A percentile compares a stretch with the other conserved stretches of the same genome.
phyloP scores from a whole-genome alignment of 2,888 invertebrate genomes.

The Machimus rusticus region DNA sequence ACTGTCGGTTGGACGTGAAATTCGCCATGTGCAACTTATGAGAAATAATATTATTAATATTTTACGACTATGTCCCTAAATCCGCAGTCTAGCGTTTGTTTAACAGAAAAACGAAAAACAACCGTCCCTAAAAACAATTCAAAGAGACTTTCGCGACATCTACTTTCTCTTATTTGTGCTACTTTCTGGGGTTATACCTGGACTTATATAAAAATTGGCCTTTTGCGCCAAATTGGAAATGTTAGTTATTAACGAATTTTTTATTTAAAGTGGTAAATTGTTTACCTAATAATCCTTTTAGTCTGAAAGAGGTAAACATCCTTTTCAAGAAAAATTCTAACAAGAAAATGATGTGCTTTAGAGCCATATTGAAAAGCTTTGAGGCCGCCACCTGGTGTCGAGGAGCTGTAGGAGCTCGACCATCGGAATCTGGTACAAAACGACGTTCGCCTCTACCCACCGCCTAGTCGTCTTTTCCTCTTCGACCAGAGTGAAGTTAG shows the following conservation, averaged over 20 bases:
- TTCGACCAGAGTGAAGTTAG: slow-evolving; percentile 11
- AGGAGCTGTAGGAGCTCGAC: not conserved
- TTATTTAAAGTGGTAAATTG: not conserved
- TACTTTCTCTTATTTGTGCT: not conserved
- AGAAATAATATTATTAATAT: no score
- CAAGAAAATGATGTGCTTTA: not conserved
- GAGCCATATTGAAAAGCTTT: not conserved
- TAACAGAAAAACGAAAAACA: no score
- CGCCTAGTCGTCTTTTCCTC: not conserved
- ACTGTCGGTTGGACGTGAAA: no score
- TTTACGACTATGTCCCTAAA: no score
- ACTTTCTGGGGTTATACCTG: not conserved
- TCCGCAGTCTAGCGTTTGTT: no score
- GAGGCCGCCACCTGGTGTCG: not conserved
- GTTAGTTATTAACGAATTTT: not conserved
- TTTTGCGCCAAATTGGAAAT: not conserved
- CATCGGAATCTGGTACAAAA: not conserved
- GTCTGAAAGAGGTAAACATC: not conserved
- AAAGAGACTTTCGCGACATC: not conserved
- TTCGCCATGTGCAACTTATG: no score
- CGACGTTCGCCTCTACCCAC: not conserved
- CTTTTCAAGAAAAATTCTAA: not conserved
- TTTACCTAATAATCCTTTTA: not conserved
- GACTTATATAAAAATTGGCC: not conserved
- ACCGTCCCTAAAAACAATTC: not conserved